Percentiles rank a stretch among this genome's conserved stretches.
These are phyloP conservation scores for Trichonephila clavata DNA, from an alignment of 1,140 invertebrate species.

Conservation along the genomic window DNA sequence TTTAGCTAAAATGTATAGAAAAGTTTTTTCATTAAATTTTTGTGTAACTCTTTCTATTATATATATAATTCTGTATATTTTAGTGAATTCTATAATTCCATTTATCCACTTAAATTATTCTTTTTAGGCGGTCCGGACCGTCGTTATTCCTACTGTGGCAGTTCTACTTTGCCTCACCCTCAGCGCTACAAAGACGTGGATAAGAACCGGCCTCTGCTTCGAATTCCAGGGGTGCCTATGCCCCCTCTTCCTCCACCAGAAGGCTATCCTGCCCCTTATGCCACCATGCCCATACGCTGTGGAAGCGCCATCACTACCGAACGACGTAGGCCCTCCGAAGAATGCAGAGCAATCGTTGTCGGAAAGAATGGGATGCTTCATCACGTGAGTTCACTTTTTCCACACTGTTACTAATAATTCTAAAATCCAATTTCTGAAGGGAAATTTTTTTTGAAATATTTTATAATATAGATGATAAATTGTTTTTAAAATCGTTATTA, in stretches of 20 bases:
- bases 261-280: conserved; percentile 76
- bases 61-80: no score
- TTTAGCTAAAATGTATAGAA: no score
- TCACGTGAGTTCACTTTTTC: conserved; percentile 47
- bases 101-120: no score
- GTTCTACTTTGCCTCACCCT: conserved; percentile 75
- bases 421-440: no score
- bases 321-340: conserved; percentile 32
- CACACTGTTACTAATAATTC: background rate
- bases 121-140: conserved; percentile 67
- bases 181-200: conserved; percentile 73
- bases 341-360: conserved; percentile 53
- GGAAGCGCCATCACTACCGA: conserved; percentile 27
- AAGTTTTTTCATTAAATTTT: no score
- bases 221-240: conserved; percentile 53
- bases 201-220: conserved; percentile 67
- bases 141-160: conserved; percentile 75
- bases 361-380: conserved; percentile 73
- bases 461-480: no score
- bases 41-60: no score
- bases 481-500: no score
- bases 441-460: no score
- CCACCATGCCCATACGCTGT: conserved; percentile 76
- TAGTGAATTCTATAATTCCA: no score
- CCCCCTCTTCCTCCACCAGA: conserved; percentile 75